Evolutionary conservation across 2,113 vertebrate genomes (phyloP).

Genomic region (Coreoperca whiteheadi): DNA sequence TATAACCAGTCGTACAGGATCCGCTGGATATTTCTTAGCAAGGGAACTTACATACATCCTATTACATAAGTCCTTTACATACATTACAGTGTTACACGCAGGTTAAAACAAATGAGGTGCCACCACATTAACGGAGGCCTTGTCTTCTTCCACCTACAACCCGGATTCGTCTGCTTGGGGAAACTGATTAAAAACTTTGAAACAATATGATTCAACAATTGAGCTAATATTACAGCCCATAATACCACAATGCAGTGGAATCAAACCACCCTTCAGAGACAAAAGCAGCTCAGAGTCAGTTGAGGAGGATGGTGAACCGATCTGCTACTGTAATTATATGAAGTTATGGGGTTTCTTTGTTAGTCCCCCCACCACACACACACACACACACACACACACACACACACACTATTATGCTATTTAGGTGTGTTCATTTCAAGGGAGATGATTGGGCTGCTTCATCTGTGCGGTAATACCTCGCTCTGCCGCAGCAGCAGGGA

Average conservation of each 20-base stretch:
- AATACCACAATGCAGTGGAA: slow-evolving; percentile 26
- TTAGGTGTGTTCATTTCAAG: slow-evolving; percentile 26
- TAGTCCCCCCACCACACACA: not conserved
- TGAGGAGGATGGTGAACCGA: not conserved
- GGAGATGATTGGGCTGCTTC: slow-evolving; percentile 15
- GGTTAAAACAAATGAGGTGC: not conserved
- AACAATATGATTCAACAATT: slow-evolving; percentile 5
- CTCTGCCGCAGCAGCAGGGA: slow-evolving; percentile 28
- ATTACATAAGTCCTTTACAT: not conserved
- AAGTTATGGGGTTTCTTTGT: slow-evolving; percentile 21
- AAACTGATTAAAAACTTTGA: not conserved
- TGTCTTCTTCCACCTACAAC: not conserved
- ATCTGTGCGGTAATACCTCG: not conserved
- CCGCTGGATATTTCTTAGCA: not conserved
- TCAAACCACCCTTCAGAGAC: slow-evolving; percentile 11
- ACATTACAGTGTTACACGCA: not conserved
- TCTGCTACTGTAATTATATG: slow-evolving; percentile 16
- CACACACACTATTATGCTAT: slow-evolving; percentile 11
- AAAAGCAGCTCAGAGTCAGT: slow-evolving; percentile 12
- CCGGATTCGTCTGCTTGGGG: not conserved
- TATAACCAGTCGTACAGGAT: not conserved
- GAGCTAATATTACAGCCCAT: slow-evolving; percentile 24
- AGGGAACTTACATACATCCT: not conserved
- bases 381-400: too few species aligned
- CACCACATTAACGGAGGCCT: not conserved